phyloP scores from a whole-genome alignment of 1,140 invertebrate species.

The Mesaphorura yosii region DNA sequence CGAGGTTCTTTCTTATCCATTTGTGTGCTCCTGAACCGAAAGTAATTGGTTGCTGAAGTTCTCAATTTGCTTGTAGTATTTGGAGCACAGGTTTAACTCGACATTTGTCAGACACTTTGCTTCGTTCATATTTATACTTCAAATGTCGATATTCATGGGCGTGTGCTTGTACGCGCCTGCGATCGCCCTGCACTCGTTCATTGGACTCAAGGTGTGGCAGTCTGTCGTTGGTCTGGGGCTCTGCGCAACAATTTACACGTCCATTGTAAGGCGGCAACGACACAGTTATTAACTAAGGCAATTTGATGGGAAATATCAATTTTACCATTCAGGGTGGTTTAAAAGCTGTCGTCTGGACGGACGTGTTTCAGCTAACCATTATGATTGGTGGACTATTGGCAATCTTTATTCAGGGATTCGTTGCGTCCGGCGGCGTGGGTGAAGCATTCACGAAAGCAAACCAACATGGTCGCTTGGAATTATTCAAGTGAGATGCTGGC shows the following conservation, averaged over 20 bases:
- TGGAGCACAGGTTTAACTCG: conserved; percentile 27
- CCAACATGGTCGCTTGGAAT: conserved; percentile 22
- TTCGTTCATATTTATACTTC: conserved; percentile 29
- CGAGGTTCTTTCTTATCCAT: conserved; percentile 21
- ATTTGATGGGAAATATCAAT: not conserved
- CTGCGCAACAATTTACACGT: conserved; percentile 30
- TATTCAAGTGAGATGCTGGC: conserved; percentile 20
- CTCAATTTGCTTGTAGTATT: conserved; percentile 26
- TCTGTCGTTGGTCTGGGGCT: conserved; percentile 28
- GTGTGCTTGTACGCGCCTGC: conserved; percentile 30
- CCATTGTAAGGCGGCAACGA: conserved; percentile 18
- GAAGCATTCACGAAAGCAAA: conserved; percentile 21
- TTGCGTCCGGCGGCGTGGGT: conserved; percentile 17
- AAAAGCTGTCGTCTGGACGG: conserved; percentile 5
- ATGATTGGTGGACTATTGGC: conserved; percentile 27
- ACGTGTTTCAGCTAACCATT: conserved; percentile 29
- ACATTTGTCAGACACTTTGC: conserved; percentile 23
- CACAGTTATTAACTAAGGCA: not conserved
- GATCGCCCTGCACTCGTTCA: conserved; percentile 26
- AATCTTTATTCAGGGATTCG: conserved; percentile 24
- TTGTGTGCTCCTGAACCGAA: no score
- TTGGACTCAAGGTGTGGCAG: conserved; percentile 28
- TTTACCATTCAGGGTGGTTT: conserved; percentile 4
- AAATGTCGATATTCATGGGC: conserved; percentile 31
- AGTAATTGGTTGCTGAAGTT: not conserved